Evolutionary conservation across 30 jellyfish, hydroid and myxozoan species (phyloP).

Genomic region (Turritopsis dohrnii): DNA sequence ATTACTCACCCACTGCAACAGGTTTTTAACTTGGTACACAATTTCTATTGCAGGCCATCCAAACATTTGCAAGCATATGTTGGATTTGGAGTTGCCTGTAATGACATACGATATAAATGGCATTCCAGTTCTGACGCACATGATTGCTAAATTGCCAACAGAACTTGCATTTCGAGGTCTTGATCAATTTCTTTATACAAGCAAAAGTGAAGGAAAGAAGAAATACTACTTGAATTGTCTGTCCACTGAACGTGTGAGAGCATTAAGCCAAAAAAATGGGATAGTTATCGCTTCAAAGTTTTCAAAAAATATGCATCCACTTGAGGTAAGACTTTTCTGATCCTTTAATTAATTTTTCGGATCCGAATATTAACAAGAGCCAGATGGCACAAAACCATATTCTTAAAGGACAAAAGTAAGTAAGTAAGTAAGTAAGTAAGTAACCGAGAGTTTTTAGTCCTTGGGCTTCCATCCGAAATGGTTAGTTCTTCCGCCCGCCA

Average conservation of each 20-base stretch:
- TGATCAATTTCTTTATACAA: neutral
- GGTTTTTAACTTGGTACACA: neutral
- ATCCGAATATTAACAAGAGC: too few relatives aligned
- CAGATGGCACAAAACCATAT: too few relatives aligned
- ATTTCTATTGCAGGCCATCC: neutral
- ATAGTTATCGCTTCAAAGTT: neutral
- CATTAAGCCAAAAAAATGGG: neutral
- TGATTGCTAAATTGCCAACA: conserved; percentile 73
- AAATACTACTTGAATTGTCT: neutral
- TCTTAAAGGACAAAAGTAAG: too few relatives aligned
- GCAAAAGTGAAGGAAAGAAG: neutral
- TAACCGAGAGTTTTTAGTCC: too few relatives aligned
- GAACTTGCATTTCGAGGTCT: neutral
- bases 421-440: too few relatives aligned
- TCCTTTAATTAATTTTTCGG: too few relatives aligned
- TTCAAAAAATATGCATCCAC: neutral
- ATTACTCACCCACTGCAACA: too few relatives aligned
- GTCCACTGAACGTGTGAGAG: neutral
- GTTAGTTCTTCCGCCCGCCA: too few relatives aligned
- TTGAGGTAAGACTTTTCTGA: neutral
- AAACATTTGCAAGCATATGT: conserved; percentile 18
- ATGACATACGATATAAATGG: conserved; percentile 77
- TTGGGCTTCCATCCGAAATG: too few relatives aligned
- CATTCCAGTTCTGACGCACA: conserved; percentile 46
- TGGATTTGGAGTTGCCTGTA: conserved; percentile 77